phyloP scores from a whole-genome alignment of 2,888 invertebrate species.

The Harmothoe impar region DNA sequence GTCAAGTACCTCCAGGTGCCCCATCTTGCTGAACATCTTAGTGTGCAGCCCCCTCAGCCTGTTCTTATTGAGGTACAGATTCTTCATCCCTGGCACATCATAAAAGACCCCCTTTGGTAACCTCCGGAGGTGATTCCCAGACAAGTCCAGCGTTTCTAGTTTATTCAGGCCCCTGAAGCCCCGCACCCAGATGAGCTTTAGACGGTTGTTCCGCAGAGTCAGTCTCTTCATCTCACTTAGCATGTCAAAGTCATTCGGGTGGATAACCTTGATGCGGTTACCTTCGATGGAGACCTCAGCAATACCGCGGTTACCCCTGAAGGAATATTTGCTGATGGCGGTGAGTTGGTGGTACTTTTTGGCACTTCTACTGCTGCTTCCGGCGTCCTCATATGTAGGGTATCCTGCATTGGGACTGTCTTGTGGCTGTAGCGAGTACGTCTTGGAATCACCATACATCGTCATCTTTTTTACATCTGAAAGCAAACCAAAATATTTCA shows the following conservation, averaged over 20 bases:
- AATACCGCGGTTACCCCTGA: constrained; percentile 33
- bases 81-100: constrained; percentile 61
- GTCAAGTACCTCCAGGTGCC: constrained; percentile 71
- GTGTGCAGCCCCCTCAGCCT: constrained; percentile 56
- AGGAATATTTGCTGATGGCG: constrained; percentile 64
- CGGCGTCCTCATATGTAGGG: background rate
- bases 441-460: constrained; percentile 63
- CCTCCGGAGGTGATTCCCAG: constrained; percentile 63
- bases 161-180: constrained; percentile 60
- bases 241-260: constrained; percentile 65
- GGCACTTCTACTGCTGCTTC: background rate
- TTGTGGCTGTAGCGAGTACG: constrained; percentile 19
- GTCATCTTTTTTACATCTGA: constrained; percentile 65
- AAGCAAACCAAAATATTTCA: background rate
- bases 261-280: constrained; percentile 66
- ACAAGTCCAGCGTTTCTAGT: constrained; percentile 65
- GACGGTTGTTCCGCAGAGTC: constrained; percentile 62
- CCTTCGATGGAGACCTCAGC: constrained; percentile 64
- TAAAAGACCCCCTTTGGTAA: constrained; percentile 60
- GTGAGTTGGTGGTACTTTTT: constrained; percentile 63
- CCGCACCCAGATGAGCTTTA: constrained; percentile 59
- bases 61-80: constrained; percentile 63
- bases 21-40: constrained; percentile 53
- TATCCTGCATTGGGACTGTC: constrained; percentile 13
- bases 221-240: constrained; percentile 63